Evolutionary conservation across 2,113 vertebrate species (phyloP).

Genomic region (Myotis lucifugus): DNA sequence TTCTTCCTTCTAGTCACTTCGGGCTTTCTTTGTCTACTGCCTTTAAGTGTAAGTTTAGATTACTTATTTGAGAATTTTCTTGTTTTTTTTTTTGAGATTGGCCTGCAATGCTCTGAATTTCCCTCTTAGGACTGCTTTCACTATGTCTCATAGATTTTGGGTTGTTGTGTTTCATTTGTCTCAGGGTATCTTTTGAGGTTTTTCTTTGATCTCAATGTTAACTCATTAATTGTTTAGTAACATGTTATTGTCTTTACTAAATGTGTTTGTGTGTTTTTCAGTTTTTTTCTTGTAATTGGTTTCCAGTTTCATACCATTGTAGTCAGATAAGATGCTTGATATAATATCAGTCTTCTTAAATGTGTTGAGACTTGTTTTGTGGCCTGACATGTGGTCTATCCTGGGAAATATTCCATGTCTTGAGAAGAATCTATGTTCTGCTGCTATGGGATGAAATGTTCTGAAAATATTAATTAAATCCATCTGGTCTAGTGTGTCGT

Average conservation of each 20-base stretch:
- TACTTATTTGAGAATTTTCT: neutral
- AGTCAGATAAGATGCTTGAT: neutral
- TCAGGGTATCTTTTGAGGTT: neutral
- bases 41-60: neutral
- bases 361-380: neutral
- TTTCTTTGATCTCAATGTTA: neutral
- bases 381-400: neutral
- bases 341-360: neutral
- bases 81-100: neutral
- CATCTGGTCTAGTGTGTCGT: neutral
- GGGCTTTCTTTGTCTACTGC: neutral
- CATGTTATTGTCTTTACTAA: neutral
- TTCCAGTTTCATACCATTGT: neutral
- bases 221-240: neutral
- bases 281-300: neutral
- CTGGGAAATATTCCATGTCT: neutral
- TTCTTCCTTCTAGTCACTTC: neutral
- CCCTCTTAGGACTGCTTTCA: neutral
- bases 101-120: neutral
- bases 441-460: neutral
- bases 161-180: neutral
- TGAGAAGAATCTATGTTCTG: neutral
- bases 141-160: neutral
- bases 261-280: neutral
- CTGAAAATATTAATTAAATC: neutral